Percentiles rank a stretch among this genome's conserved stretches.
These are phyloP conservation scores for Harpegnathos saltator DNA, from an alignment of 1,140 invertebrate species.

Conservation along the genomic window DNA sequence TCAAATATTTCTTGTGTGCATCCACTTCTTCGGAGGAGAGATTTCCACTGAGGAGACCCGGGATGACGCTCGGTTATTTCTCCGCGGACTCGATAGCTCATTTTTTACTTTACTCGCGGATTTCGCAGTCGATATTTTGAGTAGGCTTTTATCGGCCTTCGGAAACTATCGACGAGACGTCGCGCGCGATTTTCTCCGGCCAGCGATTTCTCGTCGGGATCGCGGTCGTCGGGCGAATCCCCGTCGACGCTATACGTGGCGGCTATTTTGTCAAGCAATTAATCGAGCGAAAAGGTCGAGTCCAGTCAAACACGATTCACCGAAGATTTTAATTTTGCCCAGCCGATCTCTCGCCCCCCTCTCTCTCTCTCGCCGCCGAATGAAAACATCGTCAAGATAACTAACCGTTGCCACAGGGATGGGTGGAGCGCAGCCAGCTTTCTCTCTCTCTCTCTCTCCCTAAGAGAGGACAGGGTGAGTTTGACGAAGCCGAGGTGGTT, in stretches of 20 bases:
- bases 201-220: neutral
- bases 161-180: too few relatives aligned
- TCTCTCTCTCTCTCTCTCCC: too few relatives aligned
- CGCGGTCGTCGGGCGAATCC: neutral
- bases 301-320: constrained; percentile 1
- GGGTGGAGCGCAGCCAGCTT: constrained; percentile 8
- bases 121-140: too few relatives aligned
- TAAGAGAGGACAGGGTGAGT: constrained; percentile 38
- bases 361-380: neutral
- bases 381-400: constrained; percentile 55
- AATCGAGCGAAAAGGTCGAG: constrained; percentile 16
- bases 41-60: too few relatives aligned
- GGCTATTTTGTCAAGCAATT: constrained; percentile 16
- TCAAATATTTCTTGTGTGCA: too few relatives aligned
- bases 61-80: too few relatives aligned
- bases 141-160: too few relatives aligned
- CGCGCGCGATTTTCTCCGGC: too few relatives aligned
- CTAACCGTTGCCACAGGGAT: constrained; percentile 24
- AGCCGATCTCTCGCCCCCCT: neutral
- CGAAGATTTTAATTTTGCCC: constrained; percentile 34
- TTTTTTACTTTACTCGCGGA: too few relatives aligned
- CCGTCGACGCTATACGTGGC: neutral
- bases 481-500: constrained; percentile 62
- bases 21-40: too few relatives aligned
- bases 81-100: too few relatives aligned